Percentiles rank a stretch among this genome's conserved stretches.
phyloP scores from a whole-genome alignment of 2,888 invertebrate species.

The Acrobasis repandana region DNA sequence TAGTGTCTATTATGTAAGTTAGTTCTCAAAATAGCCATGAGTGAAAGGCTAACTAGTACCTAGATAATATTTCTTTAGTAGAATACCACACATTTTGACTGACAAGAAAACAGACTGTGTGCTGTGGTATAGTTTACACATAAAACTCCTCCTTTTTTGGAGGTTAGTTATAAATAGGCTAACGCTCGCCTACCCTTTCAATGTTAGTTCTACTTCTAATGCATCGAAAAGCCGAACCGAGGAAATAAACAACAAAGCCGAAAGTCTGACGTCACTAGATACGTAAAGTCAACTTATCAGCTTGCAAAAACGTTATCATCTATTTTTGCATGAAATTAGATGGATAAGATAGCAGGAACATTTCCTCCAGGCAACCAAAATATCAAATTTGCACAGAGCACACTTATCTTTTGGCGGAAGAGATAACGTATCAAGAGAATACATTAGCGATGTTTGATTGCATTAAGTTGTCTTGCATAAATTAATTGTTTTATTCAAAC shows the following conservation, averaged over 20 bases:
- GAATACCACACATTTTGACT: no score
- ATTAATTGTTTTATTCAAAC: neutral
- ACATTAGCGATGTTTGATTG: conserved; percentile 22
- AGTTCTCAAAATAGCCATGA: no score
- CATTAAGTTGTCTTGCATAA: conserved; percentile 22
- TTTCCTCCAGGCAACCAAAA: conserved; percentile 71
- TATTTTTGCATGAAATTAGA: conserved; percentile 54
- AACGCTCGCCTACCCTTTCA: neutral
- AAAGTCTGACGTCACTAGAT: conserved; percentile 43
- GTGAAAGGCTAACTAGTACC: no score
- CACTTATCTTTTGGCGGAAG: conserved; percentile 41
- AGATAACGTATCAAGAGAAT: conserved; percentile 45
- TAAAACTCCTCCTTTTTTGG: neutral
- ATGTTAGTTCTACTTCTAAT: neutral
- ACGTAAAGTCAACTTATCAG: conserved; percentile 45
- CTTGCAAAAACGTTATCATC: conserved; percentile 50
- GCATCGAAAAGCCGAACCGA: conserved; percentile 17
- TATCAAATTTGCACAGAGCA: conserved; percentile 42
- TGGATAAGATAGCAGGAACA: conserved; percentile 57
- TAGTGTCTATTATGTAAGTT: no score
- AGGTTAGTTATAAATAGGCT: neutral
- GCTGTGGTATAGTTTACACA: no score
- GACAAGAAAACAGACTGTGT: no score
- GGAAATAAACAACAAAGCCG: conserved; percentile 25
- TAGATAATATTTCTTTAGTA: no score